A percentile compares a stretch with the other conserved stretches of the same genome.
These are phyloP conservation scores for Actias luna DNA, from an alignment of 2,888 invertebrate genomes.

Conservation along the genomic window DNA sequence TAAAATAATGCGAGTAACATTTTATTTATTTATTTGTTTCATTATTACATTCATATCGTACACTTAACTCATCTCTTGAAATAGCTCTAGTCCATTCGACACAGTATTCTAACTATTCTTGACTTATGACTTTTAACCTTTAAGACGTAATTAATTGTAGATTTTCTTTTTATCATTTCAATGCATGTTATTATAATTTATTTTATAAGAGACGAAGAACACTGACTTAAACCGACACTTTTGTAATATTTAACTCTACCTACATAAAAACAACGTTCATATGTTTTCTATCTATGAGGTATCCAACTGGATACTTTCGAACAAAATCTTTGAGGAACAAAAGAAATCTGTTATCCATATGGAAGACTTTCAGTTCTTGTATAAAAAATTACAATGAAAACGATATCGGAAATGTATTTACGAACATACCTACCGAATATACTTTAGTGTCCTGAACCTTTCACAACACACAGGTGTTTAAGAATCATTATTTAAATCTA, in stretches of 20 bases:
- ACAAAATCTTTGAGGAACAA: slow-evolving; percentile 47
- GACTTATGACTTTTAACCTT: too few relatives aligned
- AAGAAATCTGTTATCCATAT: slow-evolving; percentile 64
- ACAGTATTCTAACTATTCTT: too few relatives aligned
- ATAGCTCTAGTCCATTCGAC: too few relatives aligned
- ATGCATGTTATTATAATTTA: too few relatives aligned
- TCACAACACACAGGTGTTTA: slow-evolving; percentile 64
- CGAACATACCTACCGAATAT: slow-evolving; percentile 58
- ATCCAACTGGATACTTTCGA: slow-evolving; percentile 51
- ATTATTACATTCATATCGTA: too few relatives aligned
- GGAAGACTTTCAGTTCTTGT: slow-evolving; percentile 63
- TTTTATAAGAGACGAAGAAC: slow-evolving; percentile 51
- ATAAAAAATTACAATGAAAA: slow-evolving; percentile 63
- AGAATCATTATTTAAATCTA: slow-evolving; percentile 55
- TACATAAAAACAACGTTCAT: slow-evolving; percentile 42
- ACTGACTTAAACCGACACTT: slow-evolving; percentile 54
- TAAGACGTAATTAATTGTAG: too few relatives aligned
- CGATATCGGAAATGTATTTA: slow-evolving; percentile 58
- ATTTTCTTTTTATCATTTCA: too few relatives aligned
- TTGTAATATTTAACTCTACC: slow-evolving; percentile 58
- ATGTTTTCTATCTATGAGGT: slow-evolving; percentile 54
- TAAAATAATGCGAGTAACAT: too few relatives aligned
- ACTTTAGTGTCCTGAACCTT: slow-evolving; percentile 69
- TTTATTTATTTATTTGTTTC: too few relatives aligned
- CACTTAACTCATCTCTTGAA: too few relatives aligned